Conservation (phyloP, 2,797 vertebrate genomes). For the Gadopsis bispinosus region DNA sequence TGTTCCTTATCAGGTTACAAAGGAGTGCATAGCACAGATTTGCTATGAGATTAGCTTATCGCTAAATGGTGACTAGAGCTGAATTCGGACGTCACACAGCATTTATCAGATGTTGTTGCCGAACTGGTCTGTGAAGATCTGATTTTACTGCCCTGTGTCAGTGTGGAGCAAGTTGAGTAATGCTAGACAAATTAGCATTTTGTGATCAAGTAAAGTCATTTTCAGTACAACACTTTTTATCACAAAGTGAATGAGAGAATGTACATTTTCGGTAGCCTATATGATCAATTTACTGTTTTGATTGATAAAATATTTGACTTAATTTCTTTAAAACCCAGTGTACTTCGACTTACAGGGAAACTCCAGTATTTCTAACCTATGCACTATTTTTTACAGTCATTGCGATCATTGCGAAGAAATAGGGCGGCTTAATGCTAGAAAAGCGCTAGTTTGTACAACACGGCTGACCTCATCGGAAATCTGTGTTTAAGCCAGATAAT, state of each 20-base stretch:
- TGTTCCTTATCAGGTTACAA: constrained; percentile 39
- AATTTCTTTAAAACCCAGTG: constrained; percentile 12
- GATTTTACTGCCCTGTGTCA: constrained; percentile 47
- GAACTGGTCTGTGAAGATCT: constrained; percentile 1
- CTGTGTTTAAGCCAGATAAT: background rate
- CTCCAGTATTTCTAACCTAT: no score
- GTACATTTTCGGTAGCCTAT: background rate
- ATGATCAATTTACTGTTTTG: constrained; percentile 21
- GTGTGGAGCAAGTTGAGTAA: constrained; percentile 3
- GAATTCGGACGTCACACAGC: background rate
- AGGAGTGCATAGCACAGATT: constrained; percentile 30
- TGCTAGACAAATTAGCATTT: constrained; percentile 24
- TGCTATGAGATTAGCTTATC: constrained; percentile 40
- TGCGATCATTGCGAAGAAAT: no score
- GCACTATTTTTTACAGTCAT: no score
- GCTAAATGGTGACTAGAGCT: constrained; percentile 37
- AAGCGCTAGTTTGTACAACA: background rate
- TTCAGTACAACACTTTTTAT: constrained; percentile 31
- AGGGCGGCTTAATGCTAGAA: background rate
- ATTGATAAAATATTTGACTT: constrained; percentile 7
- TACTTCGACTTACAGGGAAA: background rate
- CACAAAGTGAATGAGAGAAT: constrained; percentile 9
- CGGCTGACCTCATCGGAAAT: background rate
- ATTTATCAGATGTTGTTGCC: constrained; percentile 41
- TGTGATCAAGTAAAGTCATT: constrained; percentile 35